Base-by-base conservation (phyloP, 2,113 vertebrate species). In the Apteryx mantelli region DNA sequence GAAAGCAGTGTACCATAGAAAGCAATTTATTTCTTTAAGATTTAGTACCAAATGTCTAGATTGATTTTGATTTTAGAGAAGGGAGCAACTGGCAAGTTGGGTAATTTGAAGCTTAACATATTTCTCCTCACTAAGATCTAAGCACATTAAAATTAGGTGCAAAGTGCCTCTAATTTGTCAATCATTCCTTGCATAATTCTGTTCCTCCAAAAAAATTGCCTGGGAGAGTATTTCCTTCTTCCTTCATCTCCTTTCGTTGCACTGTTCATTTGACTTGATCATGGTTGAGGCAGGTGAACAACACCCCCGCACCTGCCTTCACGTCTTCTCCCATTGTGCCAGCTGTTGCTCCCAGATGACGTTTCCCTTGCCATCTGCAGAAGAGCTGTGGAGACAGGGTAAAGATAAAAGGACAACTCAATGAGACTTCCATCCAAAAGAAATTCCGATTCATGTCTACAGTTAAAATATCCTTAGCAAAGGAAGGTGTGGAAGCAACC, bases 91-190 rank as follows among this genome's bases (percentile, higher is more conserved):
- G 78, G 78, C 82, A 97, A 98, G 97, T 96, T 98, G 97, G 97
- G 92, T 97, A 97, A 98, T 97, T 97, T 98, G 97, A 96, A 98
- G 96, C 97, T 96, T 97, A 97, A 97, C 94, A n/a, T 96, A 98
- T 97, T 98, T 98, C 95, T 97, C 87, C 94, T 97, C 92, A 94
- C 94, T 89, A 87, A 93, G 86, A 98, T 95, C 30, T 7, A 79
- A 98, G 96, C 96, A 79, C 95, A 97, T 98, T 97, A 96, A 98
- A 97, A 97, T 97, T 96, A 98, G 97, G 97, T 92, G 95, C 97
- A 98, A 98, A 98, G 97, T 98, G 97, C 97, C 97, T 93, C 98
- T 98, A 98, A 98, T 98, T 98, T 98, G 97, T 98, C 98, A 98
- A 63, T 98, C 98, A 98, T 92, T 97, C 88, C 94, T 96, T 4